phyloP scores from a whole-genome alignment of 2,113 vertebrate species.

The Furnarius figulus region DNA sequence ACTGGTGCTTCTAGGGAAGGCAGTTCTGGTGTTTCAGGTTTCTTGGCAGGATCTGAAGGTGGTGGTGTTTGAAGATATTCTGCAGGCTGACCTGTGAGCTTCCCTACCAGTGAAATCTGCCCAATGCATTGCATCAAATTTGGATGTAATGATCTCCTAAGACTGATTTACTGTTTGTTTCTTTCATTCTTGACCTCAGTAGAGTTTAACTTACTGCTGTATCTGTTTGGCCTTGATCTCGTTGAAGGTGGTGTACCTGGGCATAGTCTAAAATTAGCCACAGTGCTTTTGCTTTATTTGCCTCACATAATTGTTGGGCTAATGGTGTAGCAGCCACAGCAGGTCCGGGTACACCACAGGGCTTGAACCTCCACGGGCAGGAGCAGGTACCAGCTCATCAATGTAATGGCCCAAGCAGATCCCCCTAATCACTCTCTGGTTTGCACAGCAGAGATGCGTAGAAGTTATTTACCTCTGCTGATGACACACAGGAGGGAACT shows the following conservation, averaged over 20 bases:
- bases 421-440: background rate
- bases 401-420: background rate
- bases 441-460: background rate
- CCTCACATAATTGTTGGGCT: background rate
- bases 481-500: background rate
- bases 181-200: background rate
- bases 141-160: background rate
- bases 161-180: background rate
- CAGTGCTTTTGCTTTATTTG: background rate
- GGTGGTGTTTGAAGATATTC: background rate
- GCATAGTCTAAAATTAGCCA: background rate
- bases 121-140: background rate
- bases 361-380: background rate
- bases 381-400: background rate
- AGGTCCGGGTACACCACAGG: fast-evolving
- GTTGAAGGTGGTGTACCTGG: background rate
- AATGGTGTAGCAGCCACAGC: background rate
- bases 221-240: background rate
- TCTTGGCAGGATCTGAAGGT: background rate
- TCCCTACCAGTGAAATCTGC: background rate
- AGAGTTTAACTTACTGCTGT: background rate
- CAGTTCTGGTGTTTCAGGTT: background rate
- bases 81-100: background rate
- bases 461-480: background rate
- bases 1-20: background rate